Conservation (phyloP, 2,888 invertebrate genomes). For the Eulithis prunata region DNA sequence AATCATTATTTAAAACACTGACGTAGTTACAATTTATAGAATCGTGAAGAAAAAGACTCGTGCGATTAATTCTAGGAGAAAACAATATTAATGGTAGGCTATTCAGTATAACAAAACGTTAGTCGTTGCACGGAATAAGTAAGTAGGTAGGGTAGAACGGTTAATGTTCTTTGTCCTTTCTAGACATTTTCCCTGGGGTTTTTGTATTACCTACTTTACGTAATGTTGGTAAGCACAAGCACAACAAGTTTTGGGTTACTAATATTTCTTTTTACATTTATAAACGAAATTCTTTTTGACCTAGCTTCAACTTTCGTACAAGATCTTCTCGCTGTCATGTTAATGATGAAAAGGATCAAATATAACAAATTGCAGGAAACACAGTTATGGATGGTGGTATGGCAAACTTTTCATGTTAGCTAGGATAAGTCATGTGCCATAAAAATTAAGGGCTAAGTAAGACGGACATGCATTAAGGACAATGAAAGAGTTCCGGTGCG, state of each 20-base stretch:
- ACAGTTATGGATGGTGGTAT: no score
- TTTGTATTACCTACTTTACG: background rate
- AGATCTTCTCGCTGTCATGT: no score
- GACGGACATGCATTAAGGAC: constrained; percentile 56
- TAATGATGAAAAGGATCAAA: no score
- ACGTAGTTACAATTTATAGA: constrained; percentile 13
- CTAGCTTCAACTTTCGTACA: no score
- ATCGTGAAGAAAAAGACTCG: constrained; percentile 10
- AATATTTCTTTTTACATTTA: background rate
- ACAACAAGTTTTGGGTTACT: no score
- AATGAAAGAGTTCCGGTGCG: constrained; percentile 68
- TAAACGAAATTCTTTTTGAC: background rate
- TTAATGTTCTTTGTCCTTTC: constrained; percentile 24
- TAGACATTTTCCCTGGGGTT: constrained; percentile 3
- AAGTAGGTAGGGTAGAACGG: constrained; percentile 28
- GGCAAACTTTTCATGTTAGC: no score
- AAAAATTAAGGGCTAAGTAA: constrained; percentile 45
- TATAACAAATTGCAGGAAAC: no score
- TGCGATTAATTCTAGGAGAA: constrained; percentile 25
- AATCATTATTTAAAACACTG: background rate
- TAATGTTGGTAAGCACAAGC: no score
- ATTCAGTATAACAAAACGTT: constrained; percentile 29
- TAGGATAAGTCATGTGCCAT: constrained; percentile 1
- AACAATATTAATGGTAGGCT: constrained; percentile 27
- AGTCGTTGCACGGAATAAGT: constrained; percentile 32